Conservation (phyloP, 2,797 vertebrate species). For the Pogonophryne albipinna region DNA sequence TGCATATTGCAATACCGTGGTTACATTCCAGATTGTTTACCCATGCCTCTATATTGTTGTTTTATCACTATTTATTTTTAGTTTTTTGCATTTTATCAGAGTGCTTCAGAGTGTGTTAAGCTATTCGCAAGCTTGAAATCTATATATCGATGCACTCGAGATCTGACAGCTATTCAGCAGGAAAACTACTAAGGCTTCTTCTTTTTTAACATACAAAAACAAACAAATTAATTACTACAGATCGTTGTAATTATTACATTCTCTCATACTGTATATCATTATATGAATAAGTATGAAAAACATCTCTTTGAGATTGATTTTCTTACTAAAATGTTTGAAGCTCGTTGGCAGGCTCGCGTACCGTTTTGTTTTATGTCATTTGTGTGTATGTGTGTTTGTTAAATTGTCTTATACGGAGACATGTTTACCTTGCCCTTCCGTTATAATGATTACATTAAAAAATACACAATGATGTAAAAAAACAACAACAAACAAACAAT, state of each 20-base stretch:
- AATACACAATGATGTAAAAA: background rate
- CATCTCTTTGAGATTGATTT: constrained; percentile 20
- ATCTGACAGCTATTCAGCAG: constrained; percentile 27
- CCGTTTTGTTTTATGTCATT: constrained; percentile 14
- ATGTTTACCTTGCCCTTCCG: constrained; percentile 34
- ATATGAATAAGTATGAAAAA: constrained; percentile 13
- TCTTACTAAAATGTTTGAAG: constrained; percentile 42
- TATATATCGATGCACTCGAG: constrained; percentile 11
- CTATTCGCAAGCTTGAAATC: constrained; percentile 18
- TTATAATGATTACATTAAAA: constrained; percentile 6
- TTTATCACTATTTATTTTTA: constrained; percentile 38
- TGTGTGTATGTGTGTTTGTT: constrained; percentile 10
- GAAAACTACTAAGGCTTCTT: background rate
- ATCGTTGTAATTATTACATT: background rate
- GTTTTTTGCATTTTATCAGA: constrained; percentile 15
- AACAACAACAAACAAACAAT: constrained; percentile 3
- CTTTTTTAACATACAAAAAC: background rate
- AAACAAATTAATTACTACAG: background rate
- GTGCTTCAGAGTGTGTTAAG: constrained; percentile 6
- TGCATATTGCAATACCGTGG: background rate
- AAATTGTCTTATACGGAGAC: constrained; percentile 23
- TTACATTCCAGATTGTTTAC: background rate
- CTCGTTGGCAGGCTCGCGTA: constrained; percentile 41
- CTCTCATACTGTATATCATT: background rate
- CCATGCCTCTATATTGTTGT: constrained; percentile 3